phyloP scores from a whole-genome alignment of 2,113 vertebrate species.

The Dicaeum eximium region DNA sequence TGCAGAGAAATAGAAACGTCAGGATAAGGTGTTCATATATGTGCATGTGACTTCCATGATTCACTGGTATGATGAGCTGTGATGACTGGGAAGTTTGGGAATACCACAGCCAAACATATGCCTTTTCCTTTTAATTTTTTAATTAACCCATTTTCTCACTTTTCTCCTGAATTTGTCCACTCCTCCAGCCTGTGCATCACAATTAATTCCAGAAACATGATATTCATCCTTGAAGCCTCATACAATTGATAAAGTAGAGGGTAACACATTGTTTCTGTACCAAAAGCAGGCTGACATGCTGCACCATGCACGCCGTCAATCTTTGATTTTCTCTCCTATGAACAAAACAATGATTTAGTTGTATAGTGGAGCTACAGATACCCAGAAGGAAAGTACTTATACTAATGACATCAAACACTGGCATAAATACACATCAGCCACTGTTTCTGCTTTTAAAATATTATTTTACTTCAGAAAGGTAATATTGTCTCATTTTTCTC shows the following conservation, averaged over 20 bases:
- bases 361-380: background rate
- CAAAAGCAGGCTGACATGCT: background rate
- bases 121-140: background rate
- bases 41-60: background rate
- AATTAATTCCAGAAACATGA: background rate
- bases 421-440: conserved; percentile 39
- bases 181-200: background rate
- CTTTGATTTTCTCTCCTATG: background rate
- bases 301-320: background rate
- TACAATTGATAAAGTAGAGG: background rate
- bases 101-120: background rate
- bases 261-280: background rate
- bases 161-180: background rate
- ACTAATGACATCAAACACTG: conserved; percentile 15
- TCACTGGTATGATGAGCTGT: background rate
- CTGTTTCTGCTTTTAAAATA: conserved; percentile 26
- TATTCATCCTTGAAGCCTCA: background rate
- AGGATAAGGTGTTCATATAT: background rate
- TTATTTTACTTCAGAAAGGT: background rate
- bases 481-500: conserved; percentile 25
- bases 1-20: background rate
- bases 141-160: background rate
- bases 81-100: background rate
- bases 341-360: background rate
- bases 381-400: conserved; percentile 18